phyloP scores from a whole-genome alignment of 2,888 invertebrate species.

The Eristalis tenax region DNA sequence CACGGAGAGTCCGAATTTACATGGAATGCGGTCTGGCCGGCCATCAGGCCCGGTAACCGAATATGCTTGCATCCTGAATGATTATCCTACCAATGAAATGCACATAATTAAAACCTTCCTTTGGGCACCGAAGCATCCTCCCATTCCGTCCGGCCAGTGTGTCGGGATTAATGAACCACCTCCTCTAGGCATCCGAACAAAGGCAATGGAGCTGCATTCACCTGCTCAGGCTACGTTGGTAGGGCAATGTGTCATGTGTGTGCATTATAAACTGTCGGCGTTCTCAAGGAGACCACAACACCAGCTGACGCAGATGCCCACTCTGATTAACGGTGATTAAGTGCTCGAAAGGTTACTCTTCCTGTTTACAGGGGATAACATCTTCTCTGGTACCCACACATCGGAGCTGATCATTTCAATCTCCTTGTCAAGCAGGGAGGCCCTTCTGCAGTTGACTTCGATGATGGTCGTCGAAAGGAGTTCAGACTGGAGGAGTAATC shows the following conservation, averaged over 20 bases:
- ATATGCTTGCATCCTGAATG: constrained; percentile 14
- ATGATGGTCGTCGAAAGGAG: constrained; percentile 11
- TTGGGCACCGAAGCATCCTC: not conserved
- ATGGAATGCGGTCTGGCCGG: not conserved
- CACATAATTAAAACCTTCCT: constrained; percentile 67
- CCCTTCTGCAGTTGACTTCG: not conserved
- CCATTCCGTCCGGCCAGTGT: not conserved
- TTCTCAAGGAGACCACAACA: constrained; percentile 47
- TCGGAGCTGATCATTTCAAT: not conserved
- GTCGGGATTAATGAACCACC: constrained; percentile 49
- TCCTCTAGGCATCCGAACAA: constrained; percentile 38
- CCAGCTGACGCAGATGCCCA: constrained; percentile 21
- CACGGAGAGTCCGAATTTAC: not conserved
- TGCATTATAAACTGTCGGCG: constrained; percentile 29
- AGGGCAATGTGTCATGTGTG: constrained; percentile 8
- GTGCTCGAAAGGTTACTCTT: constrained; percentile 30
- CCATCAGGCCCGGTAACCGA: not conserved
- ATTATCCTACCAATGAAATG: constrained; percentile 56
- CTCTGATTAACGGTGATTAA: constrained; percentile 55
- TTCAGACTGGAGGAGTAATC: not conserved
- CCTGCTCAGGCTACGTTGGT: no score
- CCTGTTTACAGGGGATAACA: constrained; percentile 15
- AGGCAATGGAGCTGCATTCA: constrained; percentile 41
- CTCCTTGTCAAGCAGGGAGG: not conserved
- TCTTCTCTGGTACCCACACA: constrained; percentile 2